Evolutionary conservation across 1,140 invertebrate genomes (phyloP).

Genomic region (Uloborus diversus): DNA sequence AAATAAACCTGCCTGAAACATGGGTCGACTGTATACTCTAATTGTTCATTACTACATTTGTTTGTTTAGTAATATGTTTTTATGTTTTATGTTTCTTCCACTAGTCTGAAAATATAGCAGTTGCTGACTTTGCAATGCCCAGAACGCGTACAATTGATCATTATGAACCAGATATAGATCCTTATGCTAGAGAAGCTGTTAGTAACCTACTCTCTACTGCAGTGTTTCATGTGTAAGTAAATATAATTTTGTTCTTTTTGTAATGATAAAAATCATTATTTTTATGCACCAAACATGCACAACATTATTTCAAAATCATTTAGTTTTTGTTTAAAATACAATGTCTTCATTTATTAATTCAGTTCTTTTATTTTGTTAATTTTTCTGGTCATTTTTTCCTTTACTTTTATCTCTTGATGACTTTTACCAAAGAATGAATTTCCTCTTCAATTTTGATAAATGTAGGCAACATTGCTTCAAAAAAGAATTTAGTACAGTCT

Average conservation of each 20-base stretch:
- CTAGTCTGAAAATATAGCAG: neutral
- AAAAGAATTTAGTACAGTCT: too few relatives aligned
- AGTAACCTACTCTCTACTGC: constrained; percentile 20
- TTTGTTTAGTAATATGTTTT: neutral
- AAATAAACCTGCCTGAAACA: neutral
- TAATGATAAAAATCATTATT: neutral
- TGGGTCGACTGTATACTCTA: neutral
- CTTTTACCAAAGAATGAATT: too few relatives aligned
- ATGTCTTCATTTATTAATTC: neutral
- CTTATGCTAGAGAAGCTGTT: neutral
- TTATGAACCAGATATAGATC: neutral
- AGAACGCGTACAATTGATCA: neutral
- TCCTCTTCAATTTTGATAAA: too few relatives aligned
- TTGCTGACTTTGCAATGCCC: neutral
- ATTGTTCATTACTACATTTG: neutral
- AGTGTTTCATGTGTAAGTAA: constrained; percentile 41
- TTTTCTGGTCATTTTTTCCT: too few relatives aligned
- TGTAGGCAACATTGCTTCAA: too few relatives aligned
- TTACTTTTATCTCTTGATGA: too few relatives aligned
- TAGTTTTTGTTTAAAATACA: neutral
- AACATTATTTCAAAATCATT: neutral
- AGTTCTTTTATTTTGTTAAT: neutral
- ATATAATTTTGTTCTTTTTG: too few relatives aligned
- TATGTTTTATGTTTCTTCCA: neutral
- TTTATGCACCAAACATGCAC: too few relatives aligned